phyloP scores from a whole-genome alignment of 2,113 vertebrate species.

The Calidris pugnax region DNA sequence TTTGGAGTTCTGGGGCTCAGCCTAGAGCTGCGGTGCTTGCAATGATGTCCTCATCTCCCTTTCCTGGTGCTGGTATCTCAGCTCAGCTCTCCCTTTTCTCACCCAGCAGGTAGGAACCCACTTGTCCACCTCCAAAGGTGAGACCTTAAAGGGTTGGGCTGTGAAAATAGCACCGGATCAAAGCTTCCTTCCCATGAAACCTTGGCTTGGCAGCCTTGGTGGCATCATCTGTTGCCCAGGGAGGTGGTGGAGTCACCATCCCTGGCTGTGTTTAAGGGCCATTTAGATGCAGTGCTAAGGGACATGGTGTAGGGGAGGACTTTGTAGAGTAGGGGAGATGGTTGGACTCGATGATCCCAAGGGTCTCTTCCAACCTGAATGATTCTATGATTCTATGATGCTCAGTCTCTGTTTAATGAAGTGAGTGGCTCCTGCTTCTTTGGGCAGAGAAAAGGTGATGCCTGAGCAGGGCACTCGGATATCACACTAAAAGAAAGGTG shows the following conservation, averaged over 20 bases:
- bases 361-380: too few relatives aligned
- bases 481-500: fast-evolving
- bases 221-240: neutral
- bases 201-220: neutral
- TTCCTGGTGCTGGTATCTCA: neutral
- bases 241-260: too few relatives aligned
- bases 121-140: neutral
- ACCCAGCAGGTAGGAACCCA: neutral
- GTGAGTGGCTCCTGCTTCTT: neutral
- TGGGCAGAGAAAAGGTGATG: neutral
- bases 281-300: too few relatives aligned
- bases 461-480: neutral
- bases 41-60: neutral
- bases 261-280: too few relatives aligned
- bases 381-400: too few relatives aligned
- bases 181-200: neutral
- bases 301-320: too few relatives aligned
- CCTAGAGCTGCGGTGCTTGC: neutral
- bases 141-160: neutral
- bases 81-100: neutral
- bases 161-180: neutral
- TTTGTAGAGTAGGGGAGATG: too few relatives aligned
- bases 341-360: too few relatives aligned
- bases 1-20: neutral
- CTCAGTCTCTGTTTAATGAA: neutral